A percentile compares a stretch with the other conserved stretches of the same genome.
Evolutionary conservation across 2,113 vertebrate species (phyloP).

Genomic region (Apodemus speciosus): DNA sequence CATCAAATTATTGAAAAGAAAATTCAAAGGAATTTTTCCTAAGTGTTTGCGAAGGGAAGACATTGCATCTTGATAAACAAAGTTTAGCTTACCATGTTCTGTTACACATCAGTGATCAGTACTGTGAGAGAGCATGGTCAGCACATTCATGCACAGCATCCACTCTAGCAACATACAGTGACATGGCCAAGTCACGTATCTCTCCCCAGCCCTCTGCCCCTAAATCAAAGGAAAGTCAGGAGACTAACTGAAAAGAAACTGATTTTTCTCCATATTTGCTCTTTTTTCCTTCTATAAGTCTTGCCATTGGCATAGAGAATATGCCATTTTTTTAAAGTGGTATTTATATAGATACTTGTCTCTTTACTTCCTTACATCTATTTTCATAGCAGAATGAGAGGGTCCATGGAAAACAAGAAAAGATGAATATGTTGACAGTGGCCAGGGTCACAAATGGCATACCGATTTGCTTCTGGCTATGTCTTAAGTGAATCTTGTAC

Average conservation of each 20-base stretch:
- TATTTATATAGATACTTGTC: background rate
- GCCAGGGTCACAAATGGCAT: background rate
- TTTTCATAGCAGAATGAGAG: background rate
- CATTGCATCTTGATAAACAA: background rate
- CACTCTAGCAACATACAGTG: background rate
- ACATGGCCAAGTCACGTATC: background rate
- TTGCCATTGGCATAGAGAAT: background rate
- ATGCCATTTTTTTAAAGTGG: background rate
- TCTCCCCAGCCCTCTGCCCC: constrained; percentile 5
- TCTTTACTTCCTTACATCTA: background rate
- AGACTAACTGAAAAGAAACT: constrained; percentile 15
- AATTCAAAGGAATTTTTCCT: constrained; percentile 10
- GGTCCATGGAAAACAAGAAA: background rate
- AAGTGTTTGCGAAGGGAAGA: background rate
- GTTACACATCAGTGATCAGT: background rate
- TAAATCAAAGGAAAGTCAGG: background rate
- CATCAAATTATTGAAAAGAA: constrained; percentile 2
- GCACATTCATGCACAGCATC: constrained; percentile 10
- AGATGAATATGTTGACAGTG: background rate
- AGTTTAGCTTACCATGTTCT: constrained; percentile 16
- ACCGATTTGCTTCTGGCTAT: background rate
- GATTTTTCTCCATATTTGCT: background rate
- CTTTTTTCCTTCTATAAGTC: background rate
- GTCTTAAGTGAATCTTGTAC: background rate
- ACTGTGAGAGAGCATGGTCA: background rate